Percentiles rank a stretch among this genome's conserved stretches.
Conservation (phyloP, 1,140 invertebrate species). For the Magallana angulata region DNA sequence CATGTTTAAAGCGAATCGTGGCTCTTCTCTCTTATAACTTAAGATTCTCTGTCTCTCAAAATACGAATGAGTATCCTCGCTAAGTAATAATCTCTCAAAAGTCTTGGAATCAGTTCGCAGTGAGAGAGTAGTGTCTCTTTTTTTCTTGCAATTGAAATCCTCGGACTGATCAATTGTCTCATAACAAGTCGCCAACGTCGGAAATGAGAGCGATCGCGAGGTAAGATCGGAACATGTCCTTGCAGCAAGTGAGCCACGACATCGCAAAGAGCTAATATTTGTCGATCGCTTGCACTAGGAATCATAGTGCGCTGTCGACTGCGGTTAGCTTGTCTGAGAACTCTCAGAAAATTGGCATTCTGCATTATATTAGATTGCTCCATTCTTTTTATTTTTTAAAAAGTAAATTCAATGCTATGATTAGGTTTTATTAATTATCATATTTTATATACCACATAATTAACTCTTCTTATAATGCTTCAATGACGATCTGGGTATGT, state of each 20-base stretch:
- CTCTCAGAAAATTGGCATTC: slow-evolving; percentile 24
- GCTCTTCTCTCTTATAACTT: neutral
- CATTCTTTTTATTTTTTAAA: neutral
- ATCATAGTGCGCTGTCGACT: neutral
- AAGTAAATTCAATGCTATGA: too few species aligned
- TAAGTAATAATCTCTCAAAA: slow-evolving; percentile 4
- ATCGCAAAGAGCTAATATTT: neutral
- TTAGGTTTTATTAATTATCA: too few species aligned
- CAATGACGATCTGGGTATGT: slow-evolving; percentile 34
- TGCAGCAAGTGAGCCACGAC: neutral
- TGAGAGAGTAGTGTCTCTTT: neutral
- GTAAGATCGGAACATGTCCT: neutral
- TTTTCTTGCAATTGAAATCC: neutral
- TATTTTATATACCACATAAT: neutral
- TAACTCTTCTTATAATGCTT: slow-evolving; percentile 40
- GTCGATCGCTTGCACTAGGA: slow-evolving; percentile 15
- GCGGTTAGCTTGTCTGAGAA: neutral
- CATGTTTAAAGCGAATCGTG: neutral
- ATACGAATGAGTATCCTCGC: slow-evolving; percentile 11
- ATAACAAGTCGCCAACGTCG: neutral
- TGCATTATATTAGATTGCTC: slow-evolving; percentile 29
- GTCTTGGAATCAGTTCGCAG: neutral
- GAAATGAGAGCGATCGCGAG: neutral
- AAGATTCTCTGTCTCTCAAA: slow-evolving; percentile 5
- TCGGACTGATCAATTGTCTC: neutral